Conservation (phyloP, 2,113 vertebrate genomes). For the Felis catus region F.catus_Fca126_mat1.0 CM031413.1:136273001-136273500, state of each 20-base stretch:
- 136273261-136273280: not conserved
- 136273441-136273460: not conserved
- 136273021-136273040: not conserved
- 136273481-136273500: not conserved
- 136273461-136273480: not conserved
- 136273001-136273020: not conserved
- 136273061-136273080: not conserved
- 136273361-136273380: constrained; percentile 2
- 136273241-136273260: not conserved
- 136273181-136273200: not conserved
- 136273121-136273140: not conserved
- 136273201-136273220: not conserved
- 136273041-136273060: not conserved
- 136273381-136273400: constrained; percentile 8
- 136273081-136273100: not conserved
- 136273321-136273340: not conserved
- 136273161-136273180: not conserved
- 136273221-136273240: not conserved
- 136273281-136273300: not conserved
- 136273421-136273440: constrained; percentile 8
- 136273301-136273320: not conserved
- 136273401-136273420: not conserved
- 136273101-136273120: not conserved
- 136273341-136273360: not conserved
- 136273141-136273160: not conserved